Base-by-base conservation (phyloP, 2,888 invertebrate genomes). In the Drosophila formosana region DNA sequence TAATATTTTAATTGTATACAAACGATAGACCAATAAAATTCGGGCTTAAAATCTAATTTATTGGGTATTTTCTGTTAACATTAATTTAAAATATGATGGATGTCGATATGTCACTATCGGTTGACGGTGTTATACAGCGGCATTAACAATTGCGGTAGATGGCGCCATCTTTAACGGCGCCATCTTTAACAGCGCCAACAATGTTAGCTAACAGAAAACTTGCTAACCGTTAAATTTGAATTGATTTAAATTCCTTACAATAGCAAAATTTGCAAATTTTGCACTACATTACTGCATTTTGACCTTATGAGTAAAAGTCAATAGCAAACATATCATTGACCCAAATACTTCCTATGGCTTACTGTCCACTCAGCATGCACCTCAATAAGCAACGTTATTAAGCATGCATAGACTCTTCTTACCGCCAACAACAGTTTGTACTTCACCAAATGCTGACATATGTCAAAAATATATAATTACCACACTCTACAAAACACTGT, bases 401-500 rank as follows among this genome's bases (percentile, higher is more conserved):
- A 46, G 50, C 65, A 57, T 18, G 52, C 43, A 50, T 45, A 28
- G 32, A 23, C 39, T 47, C 28, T 46, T 49, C 23, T 30, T 26
- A 39, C 7, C 30, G 1, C 18, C 18, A 18, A 18, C 18, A 26
- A 67, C 25, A 43, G 11, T 37, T 28, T 55, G 50, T 43, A 50
- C 8, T 13, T 18, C 18, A 18, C 1, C 8, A 68, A 26, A 11
- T 74, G 74, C 75, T 74, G 74, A 74, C 61, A 65, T 46, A 46
- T 57, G 53, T 55, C 0, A 30, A 73, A 68, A 41, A 18, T 66
- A 13, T 32, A 56, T 45, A 34, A 34, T 45, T 25, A 25, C 43
- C 6, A 23, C 57, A 71, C 53, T 34, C 53, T 5, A 8, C n/a
- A n/a, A 11, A 3, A 2, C 18, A 23, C 1, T 9, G n/a, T 11